Evolutionary conservation across 2,113 vertebrate species (phyloP).

Genomic region (Rhabdornis inornatus): DNA sequence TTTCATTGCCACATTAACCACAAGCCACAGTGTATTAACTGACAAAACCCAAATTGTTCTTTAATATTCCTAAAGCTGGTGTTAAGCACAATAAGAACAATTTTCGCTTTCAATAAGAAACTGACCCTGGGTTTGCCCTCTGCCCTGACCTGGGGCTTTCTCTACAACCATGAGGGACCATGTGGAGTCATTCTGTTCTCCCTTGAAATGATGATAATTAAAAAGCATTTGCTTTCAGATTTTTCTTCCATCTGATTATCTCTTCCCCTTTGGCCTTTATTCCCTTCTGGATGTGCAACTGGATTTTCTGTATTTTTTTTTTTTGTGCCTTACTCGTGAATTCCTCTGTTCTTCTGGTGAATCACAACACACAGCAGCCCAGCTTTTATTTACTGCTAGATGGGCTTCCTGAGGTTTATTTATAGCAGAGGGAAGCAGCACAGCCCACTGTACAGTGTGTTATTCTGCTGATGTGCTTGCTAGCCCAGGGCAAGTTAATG

Average conservation of each 20-base stretch:
- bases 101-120: conserved; percentile 71
- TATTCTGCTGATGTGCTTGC: background rate
- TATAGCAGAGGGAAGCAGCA: background rate
- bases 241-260: conserved; percentile 48
- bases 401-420: conserved; percentile 12
- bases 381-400: background rate
- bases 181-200: conserved; percentile 44
- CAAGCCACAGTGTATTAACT: conserved; percentile 62
- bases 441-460: background rate
- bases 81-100: conserved; percentile 70
- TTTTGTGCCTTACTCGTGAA: background rate
- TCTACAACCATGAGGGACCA: conserved; percentile 63
- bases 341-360: background rate
- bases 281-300: background rate
- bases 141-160: conserved; percentile 66
- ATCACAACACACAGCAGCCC: background rate
- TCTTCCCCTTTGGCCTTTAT: background rate
- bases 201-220: conserved; percentile 58
- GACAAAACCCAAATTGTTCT: conserved; percentile 69
- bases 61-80: conserved; percentile 74
- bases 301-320: background rate
- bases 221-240: conserved; percentile 52
- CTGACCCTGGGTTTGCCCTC: conserved; percentile 67
- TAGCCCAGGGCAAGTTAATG: background rate
- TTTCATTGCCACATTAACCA: conserved; percentile 62